Percentiles rank a stretch among this genome's conserved stretches.
Evolutionary conservation across 2,113 vertebrate genomes (phyloP).

Genomic region (Parus major): DNA sequence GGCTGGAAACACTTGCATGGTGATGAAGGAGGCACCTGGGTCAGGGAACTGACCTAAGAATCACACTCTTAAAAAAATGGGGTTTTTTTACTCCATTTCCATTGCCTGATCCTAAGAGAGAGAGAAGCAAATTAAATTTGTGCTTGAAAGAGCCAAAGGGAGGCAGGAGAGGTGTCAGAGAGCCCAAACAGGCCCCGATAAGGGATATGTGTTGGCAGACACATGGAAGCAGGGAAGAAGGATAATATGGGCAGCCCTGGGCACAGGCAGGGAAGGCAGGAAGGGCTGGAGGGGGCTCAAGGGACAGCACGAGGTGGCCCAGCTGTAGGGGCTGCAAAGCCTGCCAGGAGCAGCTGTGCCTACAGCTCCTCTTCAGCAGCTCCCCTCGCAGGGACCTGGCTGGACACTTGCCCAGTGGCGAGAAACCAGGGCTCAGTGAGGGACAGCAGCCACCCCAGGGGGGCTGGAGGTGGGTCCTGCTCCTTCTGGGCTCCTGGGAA

Average conservation of each 20-base stretch:
- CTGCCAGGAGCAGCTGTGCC: accelerated
- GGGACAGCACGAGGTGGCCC: neutral
- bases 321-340: neutral
- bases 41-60: neutral
- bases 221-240: neutral
- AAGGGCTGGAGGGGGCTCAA: neutral
- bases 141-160: neutral
- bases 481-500: neutral
- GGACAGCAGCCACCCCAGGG: neutral
- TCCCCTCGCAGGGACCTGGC: accelerated
- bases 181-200: neutral
- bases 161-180: neutral
- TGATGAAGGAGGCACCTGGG: neutral
- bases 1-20: accelerated
- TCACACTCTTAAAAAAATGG: neutral
- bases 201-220: neutral
- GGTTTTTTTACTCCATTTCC: neutral
- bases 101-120: neutral
- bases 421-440: neutral
- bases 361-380: no score
- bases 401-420: accelerated
- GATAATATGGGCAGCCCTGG: neutral
- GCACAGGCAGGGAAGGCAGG: neutral
- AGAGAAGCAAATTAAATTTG: neutral
- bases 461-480: neutral